Conservation (phyloP, 1,140 invertebrate species). For the Hylaeus volcanicus region DNA sequence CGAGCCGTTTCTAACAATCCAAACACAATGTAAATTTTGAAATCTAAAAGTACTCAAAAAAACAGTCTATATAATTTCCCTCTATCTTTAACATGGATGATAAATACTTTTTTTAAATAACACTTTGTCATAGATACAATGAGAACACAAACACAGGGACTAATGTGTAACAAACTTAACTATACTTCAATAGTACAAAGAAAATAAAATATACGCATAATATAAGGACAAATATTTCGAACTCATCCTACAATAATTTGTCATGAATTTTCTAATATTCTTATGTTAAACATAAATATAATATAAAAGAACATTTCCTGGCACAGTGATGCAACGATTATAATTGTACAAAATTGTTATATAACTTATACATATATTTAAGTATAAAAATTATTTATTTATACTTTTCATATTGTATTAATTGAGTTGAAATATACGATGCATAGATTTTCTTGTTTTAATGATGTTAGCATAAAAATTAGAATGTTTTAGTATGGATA, state of each 20-base stretch:
- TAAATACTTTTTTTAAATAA: constrained; percentile 9
- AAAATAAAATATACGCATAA: not conserved
- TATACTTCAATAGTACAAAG: constrained; percentile 9
- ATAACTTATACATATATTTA: constrained; percentile 36
- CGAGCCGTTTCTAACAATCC: constrained; percentile 2
- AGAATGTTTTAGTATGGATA: constrained; percentile 25
- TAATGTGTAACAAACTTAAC: constrained; percentile 10
- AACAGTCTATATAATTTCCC: not conserved
- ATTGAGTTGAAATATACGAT: constrained; percentile 23
- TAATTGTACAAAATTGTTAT: constrained; percentile 35
- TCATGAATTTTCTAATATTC: constrained; percentile 4
- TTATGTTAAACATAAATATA: not conserved
- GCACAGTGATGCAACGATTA: constrained; percentile 16
- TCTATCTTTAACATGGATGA: constrained; percentile 6
- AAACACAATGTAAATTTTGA: constrained; percentile 6
- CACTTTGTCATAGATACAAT: constrained; percentile 16
- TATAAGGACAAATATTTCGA: constrained; percentile 7
- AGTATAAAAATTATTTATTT: constrained; percentile 49
- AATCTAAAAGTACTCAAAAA: constrained; percentile 18
- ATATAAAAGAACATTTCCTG: constrained; percentile 5
- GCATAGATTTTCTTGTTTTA: constrained; percentile 19
- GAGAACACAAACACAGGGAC: constrained; percentile 24
- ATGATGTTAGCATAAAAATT: constrained; percentile 27
- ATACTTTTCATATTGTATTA: constrained; percentile 39
- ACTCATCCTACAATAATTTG: not conserved